Base-by-base conservation (phyloP, 2,888 invertebrate species). In the Hypolimnas misippus region DNA sequence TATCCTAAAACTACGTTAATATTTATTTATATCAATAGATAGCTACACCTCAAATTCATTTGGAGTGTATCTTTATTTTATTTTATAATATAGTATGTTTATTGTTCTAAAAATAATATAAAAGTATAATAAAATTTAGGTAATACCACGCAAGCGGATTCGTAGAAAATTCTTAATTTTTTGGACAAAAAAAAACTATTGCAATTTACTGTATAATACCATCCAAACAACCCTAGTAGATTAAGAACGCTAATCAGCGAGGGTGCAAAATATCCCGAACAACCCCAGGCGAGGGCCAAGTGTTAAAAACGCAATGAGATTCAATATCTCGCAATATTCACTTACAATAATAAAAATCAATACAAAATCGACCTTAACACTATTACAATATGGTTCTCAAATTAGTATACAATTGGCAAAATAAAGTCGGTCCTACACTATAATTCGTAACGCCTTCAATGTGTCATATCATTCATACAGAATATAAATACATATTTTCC, bases 281-380 rank as follows among this genome's bases (percentile, higher is more conserved):
- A n/a, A 74, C 84, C 81, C 84, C 71, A 74, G 53, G 75, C 78
- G 78, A 79, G 86, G 86, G 86, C 76, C 82, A 87, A 86, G 89
- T 90, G 89, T 89, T 89, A 89, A 89, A 90, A 91, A 91, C 81
- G 90, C 88, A 89, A 91, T 90, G 89, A 88, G 82, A 84, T 83
- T 86, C 83, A 83, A 86, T 84, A 85, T 68, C 56, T 51, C 78
- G 70, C 70, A 67, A 68, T 53, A 70, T 25, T 58, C 61, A 61
- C 67, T 63, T 59, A 55, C 56, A 57, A 68, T 66, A 35, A n/a
- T 14, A 12, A 63, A 49, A 10, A 10, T 6, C 29, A 38, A 52
- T 35, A 56, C 4, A 75, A 67, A 68, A 42, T 75, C 51, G 35
- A 57, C 77, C 64, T 50, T 83, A 78, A 52, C 1, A 0, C 35